phyloP scores from a whole-genome alignment of 2,888 invertebrate genomes.

The Formica aserva region DNA sequence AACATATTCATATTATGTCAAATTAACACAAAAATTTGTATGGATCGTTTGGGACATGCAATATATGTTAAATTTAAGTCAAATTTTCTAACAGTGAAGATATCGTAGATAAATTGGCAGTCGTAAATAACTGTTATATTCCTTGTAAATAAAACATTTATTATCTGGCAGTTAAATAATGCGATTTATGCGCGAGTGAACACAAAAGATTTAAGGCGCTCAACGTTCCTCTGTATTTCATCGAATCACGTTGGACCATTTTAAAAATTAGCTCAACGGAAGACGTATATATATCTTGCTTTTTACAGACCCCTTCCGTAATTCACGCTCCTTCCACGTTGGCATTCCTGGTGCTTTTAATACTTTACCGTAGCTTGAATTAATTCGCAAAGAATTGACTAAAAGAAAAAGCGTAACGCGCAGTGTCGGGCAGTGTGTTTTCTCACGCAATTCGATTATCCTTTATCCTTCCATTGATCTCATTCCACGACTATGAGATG shows the following conservation, averaged over 20 bases:
- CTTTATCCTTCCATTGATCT: slow-evolving; percentile 35
- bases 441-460: slow-evolving; percentile 29
- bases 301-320: neutral
- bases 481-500: slow-evolving; percentile 87
- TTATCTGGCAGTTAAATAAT: slow-evolving; percentile 52
- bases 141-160: slow-evolving; percentile 30
- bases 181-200: slow-evolving; percentile 28
- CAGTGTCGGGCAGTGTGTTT: slow-evolving; percentile 48
- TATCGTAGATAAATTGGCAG: neutral
- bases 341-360: slow-evolving; percentile 32
- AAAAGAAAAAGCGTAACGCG: slow-evolving; percentile 60
- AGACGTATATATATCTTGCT: too few species aligned
- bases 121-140: slow-evolving; percentile 13
- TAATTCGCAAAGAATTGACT: slow-evolving; percentile 64
- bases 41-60: too few species aligned
- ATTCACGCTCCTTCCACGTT: slow-evolving; percentile 15
- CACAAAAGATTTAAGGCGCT: slow-evolving; percentile 28
- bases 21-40: too few species aligned
- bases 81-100: neutral
- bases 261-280: neutral
- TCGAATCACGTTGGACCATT: neutral
- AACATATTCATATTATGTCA: too few species aligned
- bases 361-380: slow-evolving; percentile 42
- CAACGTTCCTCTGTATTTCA: neutral
- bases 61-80: too few species aligned